These are phyloP conservation scores for Drosophila repletoides DNA, from an alignment of 1,140 invertebrate species.

Conservation along the genomic window DNA sequence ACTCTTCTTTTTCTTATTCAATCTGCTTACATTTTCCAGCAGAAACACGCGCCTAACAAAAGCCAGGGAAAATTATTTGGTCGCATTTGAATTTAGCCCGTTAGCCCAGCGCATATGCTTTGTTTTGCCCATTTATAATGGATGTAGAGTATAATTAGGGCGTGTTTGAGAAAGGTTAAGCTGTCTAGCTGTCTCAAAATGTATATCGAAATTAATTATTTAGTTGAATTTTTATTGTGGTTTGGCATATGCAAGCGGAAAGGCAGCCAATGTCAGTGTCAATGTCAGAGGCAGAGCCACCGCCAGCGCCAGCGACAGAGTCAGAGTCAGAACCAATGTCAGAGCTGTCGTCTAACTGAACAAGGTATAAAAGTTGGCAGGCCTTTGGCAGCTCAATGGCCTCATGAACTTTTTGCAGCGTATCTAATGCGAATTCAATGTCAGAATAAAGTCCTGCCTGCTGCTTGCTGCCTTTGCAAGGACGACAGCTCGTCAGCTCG, in stretches of 20 bases:
- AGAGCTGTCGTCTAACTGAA: slow-evolving; percentile 55
- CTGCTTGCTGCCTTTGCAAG: slow-evolving; percentile 19
- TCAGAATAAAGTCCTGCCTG: slow-evolving; percentile 18
- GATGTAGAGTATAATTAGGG: slow-evolving; percentile 5
- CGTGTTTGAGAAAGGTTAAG: slow-evolving; percentile 25
- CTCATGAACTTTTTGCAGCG: slow-evolving; percentile 66
- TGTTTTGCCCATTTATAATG: too few relatives aligned
- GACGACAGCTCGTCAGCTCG: slow-evolving; percentile 23
- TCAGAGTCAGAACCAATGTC: slow-evolving; percentile 52
- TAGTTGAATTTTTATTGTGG: slow-evolving; percentile 19
- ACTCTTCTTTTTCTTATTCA: too few relatives aligned
- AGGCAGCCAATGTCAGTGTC: slow-evolving; percentile 49
- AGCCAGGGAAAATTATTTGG: too few relatives aligned
- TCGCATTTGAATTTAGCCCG: too few relatives aligned
- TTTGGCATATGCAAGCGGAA: slow-evolving; percentile 43
- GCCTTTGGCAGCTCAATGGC: slow-evolving; percentile 51
- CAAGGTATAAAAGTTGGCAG: slow-evolving; percentile 29
- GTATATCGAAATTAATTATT: slow-evolving; percentile 50
- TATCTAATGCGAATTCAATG: slow-evolving; percentile 73
- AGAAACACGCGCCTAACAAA: too few relatives aligned
- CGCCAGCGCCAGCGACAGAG: too few relatives aligned
- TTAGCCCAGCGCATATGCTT: too few relatives aligned
- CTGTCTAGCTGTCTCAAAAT: slow-evolving; percentile 30
- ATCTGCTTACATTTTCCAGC: too few relatives aligned
- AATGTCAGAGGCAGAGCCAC: too few relatives aligned